Evolutionary conservation across 2,113 vertebrate species (phyloP).

Genomic region (Rhinogobius similis): DNA sequence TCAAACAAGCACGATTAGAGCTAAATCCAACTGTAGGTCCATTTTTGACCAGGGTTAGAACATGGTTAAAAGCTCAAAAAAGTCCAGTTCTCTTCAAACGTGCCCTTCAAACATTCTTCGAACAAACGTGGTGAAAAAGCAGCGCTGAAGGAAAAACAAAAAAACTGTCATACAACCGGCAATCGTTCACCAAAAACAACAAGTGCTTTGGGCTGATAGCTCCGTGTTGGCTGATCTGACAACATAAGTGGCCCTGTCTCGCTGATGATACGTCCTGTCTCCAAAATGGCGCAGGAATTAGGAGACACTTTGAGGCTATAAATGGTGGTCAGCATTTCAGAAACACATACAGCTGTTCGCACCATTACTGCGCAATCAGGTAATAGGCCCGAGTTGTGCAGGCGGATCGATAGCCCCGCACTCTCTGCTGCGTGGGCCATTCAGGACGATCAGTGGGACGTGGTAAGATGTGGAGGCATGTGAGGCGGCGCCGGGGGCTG

Average conservation of each 20-base stretch:
- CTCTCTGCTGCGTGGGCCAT: constrained; percentile 7
- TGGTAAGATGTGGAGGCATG: neutral
- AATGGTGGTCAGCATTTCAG: constrained; percentile 6
- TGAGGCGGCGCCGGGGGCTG: neutral
- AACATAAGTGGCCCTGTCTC: constrained; percentile 12
- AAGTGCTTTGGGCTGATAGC: neutral
- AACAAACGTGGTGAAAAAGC: no score
- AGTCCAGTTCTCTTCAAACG: no score
- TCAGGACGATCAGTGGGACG: constrained; percentile 22
- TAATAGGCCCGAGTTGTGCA: constrained; percentile 3
- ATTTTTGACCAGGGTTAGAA: no score
- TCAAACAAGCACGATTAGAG: no score
- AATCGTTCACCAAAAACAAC: neutral
- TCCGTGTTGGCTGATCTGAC: constrained; percentile 13
- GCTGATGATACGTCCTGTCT: constrained; percentile 27
- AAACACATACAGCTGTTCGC: constrained; percentile 19
- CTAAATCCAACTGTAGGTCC: no score
- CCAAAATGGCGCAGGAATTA: constrained; percentile 18
- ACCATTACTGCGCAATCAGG: constrained; percentile 16
- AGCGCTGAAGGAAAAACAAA: neutral
- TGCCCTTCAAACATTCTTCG: no score
- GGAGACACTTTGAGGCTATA: constrained; percentile 18
- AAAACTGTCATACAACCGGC: neutral
- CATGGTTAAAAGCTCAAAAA: no score
- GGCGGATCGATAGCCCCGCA: constrained; percentile 6